These are phyloP conservation scores for Hirudo medicinalis DNA, from an alignment of 1,140 invertebrate genomes.

Conservation along the genomic window DNA sequence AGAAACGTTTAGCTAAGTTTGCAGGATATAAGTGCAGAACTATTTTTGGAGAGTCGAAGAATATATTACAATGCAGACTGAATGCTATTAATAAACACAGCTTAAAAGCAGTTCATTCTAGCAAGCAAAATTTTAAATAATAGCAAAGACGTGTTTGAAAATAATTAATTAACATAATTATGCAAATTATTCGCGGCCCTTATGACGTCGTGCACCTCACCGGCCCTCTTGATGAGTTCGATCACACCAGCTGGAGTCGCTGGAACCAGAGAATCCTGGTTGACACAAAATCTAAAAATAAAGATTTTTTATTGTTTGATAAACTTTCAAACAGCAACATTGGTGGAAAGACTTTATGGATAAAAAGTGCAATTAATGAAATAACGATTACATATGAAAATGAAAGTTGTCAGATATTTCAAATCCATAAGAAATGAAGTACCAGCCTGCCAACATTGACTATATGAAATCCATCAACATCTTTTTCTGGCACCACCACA, in stretches of 20 bases:
- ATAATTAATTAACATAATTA: too few species aligned
- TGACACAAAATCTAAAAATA: slow-evolving; percentile 47
- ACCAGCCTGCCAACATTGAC: slow-evolving; percentile 39
- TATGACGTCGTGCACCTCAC: slow-evolving; percentile 26
- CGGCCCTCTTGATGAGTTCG: slow-evolving; percentile 54
- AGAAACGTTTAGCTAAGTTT: too few species aligned
- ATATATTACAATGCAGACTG: too few species aligned
- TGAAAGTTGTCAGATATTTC: too few species aligned
- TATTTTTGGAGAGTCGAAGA: too few species aligned
- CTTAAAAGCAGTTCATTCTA: too few species aligned
- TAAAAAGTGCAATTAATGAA: not conserved
- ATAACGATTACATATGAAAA: not conserved
- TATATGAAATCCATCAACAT: slow-evolving; percentile 70
- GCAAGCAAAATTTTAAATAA: too few species aligned
- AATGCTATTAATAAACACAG: too few species aligned
- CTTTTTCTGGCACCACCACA: slow-evolving; percentile 62
- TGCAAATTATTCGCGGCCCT: too few species aligned
- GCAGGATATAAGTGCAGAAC: too few species aligned
- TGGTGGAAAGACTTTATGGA: not conserved
- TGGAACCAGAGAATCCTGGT: slow-evolving; percentile 64
- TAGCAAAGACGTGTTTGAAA: too few species aligned
- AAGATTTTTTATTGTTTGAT: not conserved
- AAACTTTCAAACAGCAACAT: not conserved
- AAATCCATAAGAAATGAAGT: not conserved
- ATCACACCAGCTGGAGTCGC: slow-evolving; percentile 66